Percentiles rank a stretch among this genome's conserved stretches.
Conservation (phyloP, 2,113 vertebrate genomes). For the Atractosteus spatula region DNA sequence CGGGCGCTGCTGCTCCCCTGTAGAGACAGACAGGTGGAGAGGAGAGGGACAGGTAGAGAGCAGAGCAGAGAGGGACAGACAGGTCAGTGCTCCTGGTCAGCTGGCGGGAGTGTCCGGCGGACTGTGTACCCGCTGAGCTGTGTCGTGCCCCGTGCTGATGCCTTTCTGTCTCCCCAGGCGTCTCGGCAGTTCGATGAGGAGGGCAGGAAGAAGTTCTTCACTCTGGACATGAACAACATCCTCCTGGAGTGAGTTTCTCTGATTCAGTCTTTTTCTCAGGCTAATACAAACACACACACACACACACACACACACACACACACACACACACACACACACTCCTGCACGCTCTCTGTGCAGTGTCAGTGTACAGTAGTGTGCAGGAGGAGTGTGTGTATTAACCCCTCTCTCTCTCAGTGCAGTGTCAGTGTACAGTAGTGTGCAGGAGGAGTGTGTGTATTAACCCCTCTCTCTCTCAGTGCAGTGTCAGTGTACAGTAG, state of each 20-base stretch:
- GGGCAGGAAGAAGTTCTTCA: conserved; percentile 98
- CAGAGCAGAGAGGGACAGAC: background rate
- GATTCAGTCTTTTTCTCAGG: background rate
- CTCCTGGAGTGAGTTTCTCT: conserved; percentile 88
- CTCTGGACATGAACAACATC: conserved; percentile 98
- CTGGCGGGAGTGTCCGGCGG: conserved; percentile 5
- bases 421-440: background rate
- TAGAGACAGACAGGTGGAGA: conserved; percentile 11
- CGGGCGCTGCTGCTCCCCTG: too few species aligned
- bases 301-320: too few species aligned
- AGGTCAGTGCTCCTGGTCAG: background rate
- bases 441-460: background rate
- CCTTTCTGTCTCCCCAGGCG: conserved; percentile 67
- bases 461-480: conserved; percentile 1
- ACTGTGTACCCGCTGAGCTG: background rate
- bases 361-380: too few species aligned
- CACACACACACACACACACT: background rate
- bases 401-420: background rate
- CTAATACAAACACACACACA: too few species aligned
- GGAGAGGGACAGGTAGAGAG: background rate
- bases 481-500: background rate
- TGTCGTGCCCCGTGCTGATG: background rate
- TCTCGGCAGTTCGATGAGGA: conserved; percentile 94
- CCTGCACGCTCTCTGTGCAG: conserved; percentile 2
- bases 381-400: too few species aligned